These are phyloP conservation scores for Sphaerodactylus townsendi DNA, from an alignment of 2,113 vertebrate species.

Conservation along the genomic window DNA sequence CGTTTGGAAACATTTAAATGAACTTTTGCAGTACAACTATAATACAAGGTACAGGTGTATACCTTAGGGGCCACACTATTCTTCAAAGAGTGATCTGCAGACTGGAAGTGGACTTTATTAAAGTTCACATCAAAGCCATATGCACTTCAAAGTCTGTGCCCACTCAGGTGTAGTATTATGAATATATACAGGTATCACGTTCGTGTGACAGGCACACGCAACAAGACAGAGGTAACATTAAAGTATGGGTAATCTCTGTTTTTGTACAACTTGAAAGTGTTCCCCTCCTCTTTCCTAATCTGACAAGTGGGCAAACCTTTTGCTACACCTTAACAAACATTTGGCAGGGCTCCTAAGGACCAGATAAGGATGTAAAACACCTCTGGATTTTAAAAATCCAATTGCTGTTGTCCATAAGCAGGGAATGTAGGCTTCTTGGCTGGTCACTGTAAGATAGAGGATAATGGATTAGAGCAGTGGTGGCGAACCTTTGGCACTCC, in stretches of 20 bases:
- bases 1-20: conserved; percentile 13
- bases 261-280: neutral
- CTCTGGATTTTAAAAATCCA: too few relatives aligned
- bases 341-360: too few relatives aligned
- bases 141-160: too few relatives aligned
- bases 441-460: too few relatives aligned
- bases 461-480: too few relatives aligned
- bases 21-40: neutral
- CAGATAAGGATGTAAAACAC: too few relatives aligned
- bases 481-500: too few relatives aligned
- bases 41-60: neutral
- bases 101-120: neutral
- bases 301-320: neutral
- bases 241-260: neutral
- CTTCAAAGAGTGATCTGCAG: neutral
- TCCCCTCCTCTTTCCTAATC: too few relatives aligned
- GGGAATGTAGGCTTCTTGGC: too few relatives aligned
- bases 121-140: neutral
- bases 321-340: neutral
- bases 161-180: neutral
- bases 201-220: neutral
- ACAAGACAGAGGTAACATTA: neutral
- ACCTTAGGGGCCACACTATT: neutral
- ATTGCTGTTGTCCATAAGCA: too few relatives aligned
- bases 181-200: neutral